phyloP scores from a whole-genome alignment of 2,888 invertebrate genomes.

The Nysson spinosus region DNA sequence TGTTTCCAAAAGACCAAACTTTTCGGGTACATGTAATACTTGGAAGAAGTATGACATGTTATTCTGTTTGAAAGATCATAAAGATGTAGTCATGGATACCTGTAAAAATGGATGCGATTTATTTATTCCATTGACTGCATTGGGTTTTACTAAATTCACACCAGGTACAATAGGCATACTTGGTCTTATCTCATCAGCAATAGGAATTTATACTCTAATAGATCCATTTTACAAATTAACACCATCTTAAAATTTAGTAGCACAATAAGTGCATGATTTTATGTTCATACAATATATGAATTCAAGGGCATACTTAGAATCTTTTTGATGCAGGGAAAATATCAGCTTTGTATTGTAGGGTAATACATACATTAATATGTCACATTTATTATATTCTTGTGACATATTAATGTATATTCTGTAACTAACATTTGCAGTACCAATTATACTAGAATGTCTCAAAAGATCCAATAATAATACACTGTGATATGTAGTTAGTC shows the following conservation, averaged over 20 bases:
- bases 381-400: too few species aligned
- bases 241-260: constrained; percentile 78
- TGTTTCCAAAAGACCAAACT: constrained; percentile 15
- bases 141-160: constrained; percentile 88
- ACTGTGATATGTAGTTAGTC: too few species aligned
- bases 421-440: too few species aligned
- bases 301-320: too few species aligned
- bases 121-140: constrained; percentile 89
- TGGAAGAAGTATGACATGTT: constrained; percentile 34
- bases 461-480: too few species aligned
- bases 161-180: constrained; percentile 88
- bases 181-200: constrained; percentile 89
- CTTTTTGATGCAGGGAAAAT: too few species aligned
- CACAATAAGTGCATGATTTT: neutral
- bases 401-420: too few species aligned
- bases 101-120: constrained; percentile 92
- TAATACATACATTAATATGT: too few species aligned
- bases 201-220: constrained; percentile 87
- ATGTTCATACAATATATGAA: neutral
- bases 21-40: constrained; percentile 32
- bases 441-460: too few species aligned
- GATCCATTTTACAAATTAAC: constrained; percentile 88
- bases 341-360: too few species aligned
- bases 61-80: constrained; percentile 76
- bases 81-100: constrained; percentile 88